Conservation (phyloP, 2,797 vertebrate species). For the Coccyzus lansbergi region DNA sequence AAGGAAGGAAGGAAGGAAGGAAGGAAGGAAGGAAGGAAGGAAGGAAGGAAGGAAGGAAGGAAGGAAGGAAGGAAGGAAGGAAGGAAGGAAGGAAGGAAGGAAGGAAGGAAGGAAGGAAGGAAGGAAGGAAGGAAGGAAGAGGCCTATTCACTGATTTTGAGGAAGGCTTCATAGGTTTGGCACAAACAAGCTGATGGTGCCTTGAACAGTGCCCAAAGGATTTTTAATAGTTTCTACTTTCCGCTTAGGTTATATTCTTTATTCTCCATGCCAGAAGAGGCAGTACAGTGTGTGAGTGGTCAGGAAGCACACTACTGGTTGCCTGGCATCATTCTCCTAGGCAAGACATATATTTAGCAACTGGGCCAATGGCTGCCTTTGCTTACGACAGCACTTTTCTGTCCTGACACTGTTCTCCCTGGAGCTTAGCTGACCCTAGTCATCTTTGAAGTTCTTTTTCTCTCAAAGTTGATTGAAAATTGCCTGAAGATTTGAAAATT, state of each 20-base stretch:
- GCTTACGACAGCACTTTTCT: not conserved
- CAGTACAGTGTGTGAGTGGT: not conserved
- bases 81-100: too few relatives aligned
- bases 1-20: too few relatives aligned
- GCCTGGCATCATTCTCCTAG: not conserved
- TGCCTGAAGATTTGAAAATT: not conserved
- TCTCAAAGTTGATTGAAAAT: not conserved
- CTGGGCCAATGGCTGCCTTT: too few relatives aligned
- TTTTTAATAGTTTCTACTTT: not conserved
- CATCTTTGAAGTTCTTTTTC: not conserved
- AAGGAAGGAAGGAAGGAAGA: too few relatives aligned
- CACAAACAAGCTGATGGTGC: not conserved
- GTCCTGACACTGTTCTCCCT: not conserved
- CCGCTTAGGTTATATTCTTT: not conserved
- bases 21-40: too few relatives aligned
- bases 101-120: too few relatives aligned
- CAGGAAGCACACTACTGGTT: not conserved
- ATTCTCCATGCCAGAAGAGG: not conserved
- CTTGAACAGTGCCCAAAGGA: not conserved
- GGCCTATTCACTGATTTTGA: not conserved
- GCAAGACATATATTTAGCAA: not conserved
- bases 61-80: too few relatives aligned
- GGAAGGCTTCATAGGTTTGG: not conserved
- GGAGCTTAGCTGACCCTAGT: not conserved
- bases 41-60: too few relatives aligned